Evolutionary conservation across 2,113 vertebrate species (phyloP).

Genomic region (Circaetus cinerascens): DNA sequence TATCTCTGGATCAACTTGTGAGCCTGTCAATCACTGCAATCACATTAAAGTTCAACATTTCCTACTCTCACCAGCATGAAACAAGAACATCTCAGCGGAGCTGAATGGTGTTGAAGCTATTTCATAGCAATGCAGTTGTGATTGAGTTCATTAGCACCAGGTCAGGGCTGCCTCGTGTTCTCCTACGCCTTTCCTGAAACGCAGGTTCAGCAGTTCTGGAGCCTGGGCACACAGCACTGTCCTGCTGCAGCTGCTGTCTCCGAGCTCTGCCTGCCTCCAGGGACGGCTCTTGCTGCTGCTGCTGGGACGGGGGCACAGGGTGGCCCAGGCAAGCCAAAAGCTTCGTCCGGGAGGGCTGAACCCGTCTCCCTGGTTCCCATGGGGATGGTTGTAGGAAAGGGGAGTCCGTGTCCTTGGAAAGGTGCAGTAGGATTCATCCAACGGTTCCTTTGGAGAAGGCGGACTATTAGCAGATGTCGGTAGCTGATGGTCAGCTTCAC

Average conservation of each 20-base stretch:
- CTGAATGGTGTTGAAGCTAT: neutral
- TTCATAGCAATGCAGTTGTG: neutral
- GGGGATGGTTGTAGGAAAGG: neutral
- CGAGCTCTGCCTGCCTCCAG: neutral
- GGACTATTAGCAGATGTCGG: neutral
- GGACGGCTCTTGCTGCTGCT: neutral
- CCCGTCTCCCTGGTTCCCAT: neutral
- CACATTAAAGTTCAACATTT: neutral
- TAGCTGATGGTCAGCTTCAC: neutral
- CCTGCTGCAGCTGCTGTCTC: neutral
- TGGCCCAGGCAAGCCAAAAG: neutral
- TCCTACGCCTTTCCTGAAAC: neutral
- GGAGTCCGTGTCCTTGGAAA: rapidly evolving
- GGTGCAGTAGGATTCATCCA: neutral
- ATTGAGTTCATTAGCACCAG: neutral
- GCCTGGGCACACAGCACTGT: neutral
- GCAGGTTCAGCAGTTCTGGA: neutral
- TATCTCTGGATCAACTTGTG: neutral
- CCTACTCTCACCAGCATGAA: neutral
- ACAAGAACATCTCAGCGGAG: neutral
- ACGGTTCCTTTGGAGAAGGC: neutral
- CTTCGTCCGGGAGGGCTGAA: neutral
- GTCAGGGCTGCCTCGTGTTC: neutral
- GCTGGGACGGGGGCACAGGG: rapidly evolving
- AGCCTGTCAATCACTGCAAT: neutral